Base-by-base conservation (phyloP, 2,888 invertebrate species). In the Conistra vaccinii region DNA sequence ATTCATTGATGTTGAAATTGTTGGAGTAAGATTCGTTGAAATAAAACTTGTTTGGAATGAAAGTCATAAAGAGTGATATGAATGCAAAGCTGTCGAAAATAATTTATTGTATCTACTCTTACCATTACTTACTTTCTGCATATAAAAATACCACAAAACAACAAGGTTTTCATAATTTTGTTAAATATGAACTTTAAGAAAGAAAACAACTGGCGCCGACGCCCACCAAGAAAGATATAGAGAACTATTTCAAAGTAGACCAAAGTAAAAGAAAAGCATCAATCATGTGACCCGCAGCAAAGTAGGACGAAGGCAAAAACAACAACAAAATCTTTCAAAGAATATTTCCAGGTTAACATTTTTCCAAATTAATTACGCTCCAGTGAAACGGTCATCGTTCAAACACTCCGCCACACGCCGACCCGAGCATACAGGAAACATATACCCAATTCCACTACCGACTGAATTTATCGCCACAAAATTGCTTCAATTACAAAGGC, bases 401-500 rank as follows among this genome's bases (percentile, higher is more conserved):
- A 80, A 85, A 83, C 75, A 74, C 80, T 76, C 83, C 83, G 80
- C 78, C 79, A 80, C 72, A 69, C 77, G 70, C 65, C 74, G 80
- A 69, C 68, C 77, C 71, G 32, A 75, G 68, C 78, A 74, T 74
- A 78, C 76, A 87, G 85, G 80, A 85, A 87, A 83, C 77, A 81
- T 63, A 83, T 75, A 79, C 72, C 84, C 76, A 77, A 81, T 81
- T 83, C 79, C 70, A 84, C 80, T 67, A 75, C 76, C 65, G 48
- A 73, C 67, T 69, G 73, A 84, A 90, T 89, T 88, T 90, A 91
- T 87, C 78, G 85, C 83, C 81, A 65, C 85, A 78, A 89, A 89
- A 91, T 90, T 87, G 85, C 83, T 84, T 80, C 88, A 84, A 91
- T 90, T 90, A 90, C 87, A 83, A 79, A 76, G 73, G 71, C 83